Percentiles rank a stretch among this genome's conserved stretches.
Evolutionary conservation across 2,113 vertebrate species (phyloP).

Genomic region (Colossoma macropomum): DNA sequence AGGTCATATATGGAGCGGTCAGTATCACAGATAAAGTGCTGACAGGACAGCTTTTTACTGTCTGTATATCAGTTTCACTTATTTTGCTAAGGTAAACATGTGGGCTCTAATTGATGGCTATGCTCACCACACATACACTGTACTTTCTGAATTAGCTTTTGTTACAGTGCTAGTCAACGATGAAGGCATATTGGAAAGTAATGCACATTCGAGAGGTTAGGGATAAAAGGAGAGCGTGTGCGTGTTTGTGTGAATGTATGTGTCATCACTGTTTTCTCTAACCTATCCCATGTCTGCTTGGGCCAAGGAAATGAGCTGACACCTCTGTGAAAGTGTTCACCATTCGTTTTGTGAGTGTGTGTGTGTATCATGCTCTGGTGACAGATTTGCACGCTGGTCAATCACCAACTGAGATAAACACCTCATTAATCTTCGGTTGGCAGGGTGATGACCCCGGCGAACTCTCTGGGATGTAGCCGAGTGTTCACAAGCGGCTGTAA

Average conservation of each 20-base stretch:
- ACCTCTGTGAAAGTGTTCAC: constrained; percentile 72
- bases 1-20: constrained; percentile 42
- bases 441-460: constrained; percentile 66
- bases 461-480: constrained; percentile 27
- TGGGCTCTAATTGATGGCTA: constrained; percentile 3
- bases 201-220: background rate
- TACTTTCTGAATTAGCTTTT: background rate
- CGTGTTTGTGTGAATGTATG: constrained; percentile 25
- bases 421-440: constrained; percentile 70
- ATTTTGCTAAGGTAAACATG: constrained; percentile 35
- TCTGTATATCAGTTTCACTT: constrained; percentile 16
- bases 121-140: background rate
- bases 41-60: constrained; percentile 37
- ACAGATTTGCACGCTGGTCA: constrained; percentile 69
- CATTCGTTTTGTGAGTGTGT: constrained; percentile 44
- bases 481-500: constrained; percentile 32
- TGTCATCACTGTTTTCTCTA: constrained; percentile 39
- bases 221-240: background rate
- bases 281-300: constrained; percentile 41
- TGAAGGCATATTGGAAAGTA: background rate
- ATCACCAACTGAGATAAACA: constrained; percentile 67
- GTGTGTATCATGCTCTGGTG: constrained; percentile 52
- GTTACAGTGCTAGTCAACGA: background rate
- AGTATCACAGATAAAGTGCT: constrained; percentile 48
- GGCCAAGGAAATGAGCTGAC: constrained; percentile 66